A percentile compares a stretch with the other conserved stretches of the same genome.
Evolutionary conservation across 2,888 invertebrate genomes (phyloP).

Genomic region (Aphrophora alni): DNA sequence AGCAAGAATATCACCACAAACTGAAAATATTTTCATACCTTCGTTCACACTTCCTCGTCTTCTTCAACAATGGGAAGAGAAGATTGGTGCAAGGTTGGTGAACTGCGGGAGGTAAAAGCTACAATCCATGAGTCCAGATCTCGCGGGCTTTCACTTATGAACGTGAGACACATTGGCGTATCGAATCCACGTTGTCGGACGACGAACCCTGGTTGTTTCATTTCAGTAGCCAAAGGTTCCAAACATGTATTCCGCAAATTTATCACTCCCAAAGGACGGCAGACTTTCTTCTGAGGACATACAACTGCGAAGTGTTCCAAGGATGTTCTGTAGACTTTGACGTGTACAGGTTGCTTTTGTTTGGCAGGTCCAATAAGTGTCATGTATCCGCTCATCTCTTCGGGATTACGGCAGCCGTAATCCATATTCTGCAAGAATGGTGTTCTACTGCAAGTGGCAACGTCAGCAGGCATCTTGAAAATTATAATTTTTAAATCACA

Average conservation of each 20-base stretch:
- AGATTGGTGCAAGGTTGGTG: slow-evolving; percentile 62
- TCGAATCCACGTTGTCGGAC: slow-evolving; percentile 70
- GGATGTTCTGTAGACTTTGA: slow-evolving; percentile 68
- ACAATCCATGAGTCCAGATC: slow-evolving; percentile 67
- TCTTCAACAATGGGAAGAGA: slow-evolving; percentile 67
- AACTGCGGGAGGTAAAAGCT: slow-evolving; percentile 63
- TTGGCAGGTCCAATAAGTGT: slow-evolving; percentile 65
- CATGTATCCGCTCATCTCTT: slow-evolving; percentile 69
- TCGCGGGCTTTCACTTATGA: slow-evolving; percentile 63
- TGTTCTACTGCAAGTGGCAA: slow-evolving; percentile 35
- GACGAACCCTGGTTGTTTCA: slow-evolving; percentile 58
- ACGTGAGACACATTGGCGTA: slow-evolving; percentile 64
- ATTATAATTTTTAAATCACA: not conserved
- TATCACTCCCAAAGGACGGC: slow-evolving; percentile 67
- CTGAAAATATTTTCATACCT: not conserved
- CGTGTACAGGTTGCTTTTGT: slow-evolving; percentile 66
- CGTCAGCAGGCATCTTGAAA: slow-evolving; percentile 38
- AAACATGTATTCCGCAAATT: slow-evolving; percentile 67
- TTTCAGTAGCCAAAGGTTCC: slow-evolving; percentile 60
- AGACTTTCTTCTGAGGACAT: slow-evolving; percentile 68
- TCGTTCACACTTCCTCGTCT: slow-evolving; percentile 60
- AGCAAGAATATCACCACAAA: not conserved
- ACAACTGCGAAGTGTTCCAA: slow-evolving; percentile 71
- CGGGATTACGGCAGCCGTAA: slow-evolving; percentile 58
- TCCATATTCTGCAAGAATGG: slow-evolving; percentile 37